Evolutionary conservation across 2,888 invertebrate genomes (phyloP), one percentile per base, ranked within the genome.

Genomic region (Xanthia togata): DNA sequence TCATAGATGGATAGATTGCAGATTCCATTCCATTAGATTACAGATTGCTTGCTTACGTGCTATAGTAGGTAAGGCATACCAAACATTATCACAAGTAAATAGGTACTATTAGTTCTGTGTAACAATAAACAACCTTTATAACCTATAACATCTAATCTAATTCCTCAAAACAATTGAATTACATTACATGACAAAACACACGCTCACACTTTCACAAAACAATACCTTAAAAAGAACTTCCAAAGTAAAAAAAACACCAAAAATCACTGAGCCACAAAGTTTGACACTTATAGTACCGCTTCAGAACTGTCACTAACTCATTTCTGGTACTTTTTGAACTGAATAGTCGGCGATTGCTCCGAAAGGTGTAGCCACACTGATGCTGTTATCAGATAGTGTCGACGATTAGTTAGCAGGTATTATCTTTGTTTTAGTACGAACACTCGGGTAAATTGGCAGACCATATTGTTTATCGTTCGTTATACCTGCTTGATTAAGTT

Each of bases 381-480:
- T 65, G 59, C 41, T 70, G 79, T 91, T 92, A 92, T 92, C 92
- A 78, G 91, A 91, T 91, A 92, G 80, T 76, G 76, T 23, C 83
- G 82, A 82, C 85, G 91, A 92, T 92, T 90, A 89, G 81, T 89
- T 89, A 88, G 88, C 89, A 81, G 75, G 79, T 87, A 89, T 88
- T 91, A 92, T 91, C 90, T 83, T 78, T 79, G 76, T 67, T 84
- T 73, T 81, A 79, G 70, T 88, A 81, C 83, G 81, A 84, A 84
- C 53, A 84, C 83, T 73, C n/a, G 23, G 69, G 62, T 35, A 86
- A 80, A 88, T 84, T 83, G 83, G 81, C 79, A 77, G 67, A 85
- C 84, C 80, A 77, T 59, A 62, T 44, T 11, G 53, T 84, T 77
- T 73, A 84, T 82, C 84, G 86, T 85, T 55, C 77, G 64, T 71